Percentiles rank a stretch among this genome's conserved stretches.
Conservation (phyloP, 2,888 invertebrate species). For the Miltochrista miniata region DNA sequence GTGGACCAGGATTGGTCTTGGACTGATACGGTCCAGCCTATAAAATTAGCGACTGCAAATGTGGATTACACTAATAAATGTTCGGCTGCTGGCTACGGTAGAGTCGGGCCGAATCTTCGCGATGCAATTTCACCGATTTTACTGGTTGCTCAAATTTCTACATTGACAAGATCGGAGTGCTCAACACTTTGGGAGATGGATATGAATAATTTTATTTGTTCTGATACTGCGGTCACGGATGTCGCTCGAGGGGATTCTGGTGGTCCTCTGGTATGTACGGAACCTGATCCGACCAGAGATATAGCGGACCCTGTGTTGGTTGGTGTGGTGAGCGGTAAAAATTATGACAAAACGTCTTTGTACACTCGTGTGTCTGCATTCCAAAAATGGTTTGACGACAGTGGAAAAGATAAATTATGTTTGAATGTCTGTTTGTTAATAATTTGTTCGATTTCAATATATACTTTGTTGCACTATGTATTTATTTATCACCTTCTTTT, state of each 20-base stretch:
- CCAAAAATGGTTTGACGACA: slow-evolving; percentile 45
- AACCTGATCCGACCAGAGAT: slow-evolving; percentile 44
- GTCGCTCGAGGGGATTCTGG: slow-evolving; percentile 62
- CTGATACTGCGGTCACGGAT: slow-evolving; percentile 18
- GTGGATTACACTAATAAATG: slow-evolving; percentile 49
- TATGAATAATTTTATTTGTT: slow-evolving; percentile 36
- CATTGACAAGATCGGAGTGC: slow-evolving; percentile 47
- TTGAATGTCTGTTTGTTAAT: slow-evolving; percentile 28
- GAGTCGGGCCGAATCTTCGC: slow-evolving; percentile 15
- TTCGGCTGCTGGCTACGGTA: slow-evolving; percentile 54
- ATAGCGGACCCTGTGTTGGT: slow-evolving; percentile 45
- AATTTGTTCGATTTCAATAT: slow-evolving; percentile 50
- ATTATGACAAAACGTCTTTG: slow-evolving; percentile 55
- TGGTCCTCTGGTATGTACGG: slow-evolving; percentile 57
- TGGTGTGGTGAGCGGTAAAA: slow-evolving; percentile 67
- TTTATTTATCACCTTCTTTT: slow-evolving; percentile 1
- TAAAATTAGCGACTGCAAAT: slow-evolving; percentile 28
- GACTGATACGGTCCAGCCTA: slow-evolving; percentile 36
- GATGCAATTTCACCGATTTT: slow-evolving; percentile 40
- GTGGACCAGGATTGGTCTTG: slow-evolving; percentile 43
- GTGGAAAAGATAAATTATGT: slow-evolving; percentile 10
- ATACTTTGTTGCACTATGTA: slow-evolving; percentile 41
- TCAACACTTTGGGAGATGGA: slow-evolving; percentile 57
- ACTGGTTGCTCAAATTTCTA: slow-evolving; percentile 46
- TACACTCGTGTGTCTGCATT: slow-evolving; percentile 44